Conservation (phyloP, 2,797 vertebrate species). For the Sebastes taczanowskii region DNA sequence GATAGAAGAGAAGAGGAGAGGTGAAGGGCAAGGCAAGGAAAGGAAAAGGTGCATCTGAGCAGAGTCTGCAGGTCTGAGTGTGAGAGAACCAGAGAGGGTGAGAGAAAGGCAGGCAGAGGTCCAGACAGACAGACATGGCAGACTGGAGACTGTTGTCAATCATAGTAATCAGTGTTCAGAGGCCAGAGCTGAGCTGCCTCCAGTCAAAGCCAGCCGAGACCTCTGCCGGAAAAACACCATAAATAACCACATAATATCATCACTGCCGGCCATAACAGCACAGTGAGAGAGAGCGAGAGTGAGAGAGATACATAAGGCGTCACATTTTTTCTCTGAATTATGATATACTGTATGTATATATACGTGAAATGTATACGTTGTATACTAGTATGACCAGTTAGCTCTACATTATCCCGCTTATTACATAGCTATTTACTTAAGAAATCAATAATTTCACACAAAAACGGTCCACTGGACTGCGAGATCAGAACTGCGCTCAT, state of each 20-base stretch:
- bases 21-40: not conserved
- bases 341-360: not conserved
- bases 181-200: not conserved
- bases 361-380: no score
- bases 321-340: not conserved
- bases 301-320: not conserved
- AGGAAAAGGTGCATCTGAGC: not conserved
- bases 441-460: no score
- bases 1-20: not conserved
- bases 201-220: slow-evolving; percentile 32
- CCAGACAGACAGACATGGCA: not conserved
- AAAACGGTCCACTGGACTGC: no score
- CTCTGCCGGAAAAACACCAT: slow-evolving; percentile 55
- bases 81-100: not conserved
- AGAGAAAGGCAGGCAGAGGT: not conserved
- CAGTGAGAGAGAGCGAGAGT: not conserved
- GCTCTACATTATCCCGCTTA: no score
- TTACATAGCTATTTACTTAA: no score
- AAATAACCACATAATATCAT: not conserved
- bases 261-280: not conserved
- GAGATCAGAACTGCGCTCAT: no score
- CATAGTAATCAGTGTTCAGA: slow-evolving; percentile 1
- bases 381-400: no score
- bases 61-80: not conserved
- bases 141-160: slow-evolving; percentile 4